Evolutionary conservation across 2,113 vertebrate genomes (phyloP), one percentile per base, ranked within the genome.

Genomic region (Serinus canaria): DNA sequence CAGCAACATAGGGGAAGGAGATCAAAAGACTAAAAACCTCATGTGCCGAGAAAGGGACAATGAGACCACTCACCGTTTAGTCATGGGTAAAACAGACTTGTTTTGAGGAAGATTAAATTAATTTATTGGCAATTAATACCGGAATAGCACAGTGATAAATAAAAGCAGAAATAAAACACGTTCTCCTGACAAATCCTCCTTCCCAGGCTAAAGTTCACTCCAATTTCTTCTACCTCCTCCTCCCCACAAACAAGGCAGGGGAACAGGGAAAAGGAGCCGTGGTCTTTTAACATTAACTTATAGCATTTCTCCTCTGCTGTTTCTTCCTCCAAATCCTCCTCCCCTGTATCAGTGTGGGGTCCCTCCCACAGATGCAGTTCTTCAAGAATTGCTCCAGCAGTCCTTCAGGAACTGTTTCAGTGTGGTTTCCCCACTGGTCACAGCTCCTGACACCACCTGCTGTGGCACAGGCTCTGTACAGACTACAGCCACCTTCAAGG

Each of bases 31-130:
- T 50, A 17, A 83, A 93, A 89, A 46, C 10, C 24, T 63, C n/a
- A 30, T 0, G 2, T 28, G 17, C 24, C 0, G 1, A 58, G 21
- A 56, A 24, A 39, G 13, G 19, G 30, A 62, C 30, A 47, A 20
- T 22, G 16, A 66, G 11, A 37, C 46, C 41, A 43, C 18, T 43
- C 64, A 21, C 15, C 25, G 14, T 8, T 10, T 44, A 73, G 59
- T 25, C 28, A 37, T 2, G 3, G 14, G 37, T 27, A 88, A 80
- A 60, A 27, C 28, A 74, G 30, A 64, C 10, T 59, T 74, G 15
- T 41, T 43, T 82, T n/a, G 3, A 14, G 16, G 24, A 78, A 66
- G 17, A 67, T 14, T 25, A 27, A 59, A 43, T 35, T 33, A 44
- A 44, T 59, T 63, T 92, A 35, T 25, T 74, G 20, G 15, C 41